These are phyloP conservation scores for Patella caerulea DNA, from an alignment of 2,888 invertebrate species.

Conservation along the genomic window DNA sequence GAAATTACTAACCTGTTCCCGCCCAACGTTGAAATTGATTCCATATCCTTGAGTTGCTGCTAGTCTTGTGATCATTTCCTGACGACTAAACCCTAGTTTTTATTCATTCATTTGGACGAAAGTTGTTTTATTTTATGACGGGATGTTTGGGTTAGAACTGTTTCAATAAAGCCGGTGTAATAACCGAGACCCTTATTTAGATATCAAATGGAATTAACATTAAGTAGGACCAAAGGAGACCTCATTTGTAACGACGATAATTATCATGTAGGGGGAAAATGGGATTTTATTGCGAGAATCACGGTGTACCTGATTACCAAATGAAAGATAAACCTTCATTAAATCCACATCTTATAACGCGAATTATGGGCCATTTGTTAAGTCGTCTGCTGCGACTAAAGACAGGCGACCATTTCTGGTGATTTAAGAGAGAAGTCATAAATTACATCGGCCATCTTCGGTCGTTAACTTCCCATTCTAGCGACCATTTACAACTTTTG, in stretches of 20 bases:
- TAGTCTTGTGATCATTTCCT: too few species aligned
- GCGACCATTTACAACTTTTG: slow-evolving; percentile 14
- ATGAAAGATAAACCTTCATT: slow-evolving; percentile 13
- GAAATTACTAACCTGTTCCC: too few species aligned
- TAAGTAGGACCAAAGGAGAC: neutral
- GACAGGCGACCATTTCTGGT: slow-evolving; percentile 10
- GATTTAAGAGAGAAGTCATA: slow-evolving; percentile 18
- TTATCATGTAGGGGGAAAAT: neutral
- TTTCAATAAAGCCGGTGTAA: too few species aligned
- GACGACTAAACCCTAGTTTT: too few species aligned
- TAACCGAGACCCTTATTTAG: too few species aligned
- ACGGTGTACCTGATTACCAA: slow-evolving; percentile 3
- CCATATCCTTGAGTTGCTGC: too few species aligned
- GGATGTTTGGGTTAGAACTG: too few species aligned
- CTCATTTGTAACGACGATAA: slow-evolving; percentile 6
- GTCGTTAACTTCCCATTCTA: slow-evolving; percentile 13
- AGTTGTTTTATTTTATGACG: too few species aligned
- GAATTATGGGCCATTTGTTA: slow-evolving; percentile 12
- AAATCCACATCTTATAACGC: slow-evolving; percentile 4
- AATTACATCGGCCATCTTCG: slow-evolving; percentile 18
- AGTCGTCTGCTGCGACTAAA: slow-evolving; percentile 10
- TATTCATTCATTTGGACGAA: too few species aligned
- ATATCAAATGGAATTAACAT: too few species aligned
- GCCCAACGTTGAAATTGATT: too few species aligned
- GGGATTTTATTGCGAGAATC: neutral